Percentiles rank a stretch among this genome's conserved stretches.
Conservation (phyloP, 2,888 invertebrate genomes). For the Drosophila anomalipes region DNA sequence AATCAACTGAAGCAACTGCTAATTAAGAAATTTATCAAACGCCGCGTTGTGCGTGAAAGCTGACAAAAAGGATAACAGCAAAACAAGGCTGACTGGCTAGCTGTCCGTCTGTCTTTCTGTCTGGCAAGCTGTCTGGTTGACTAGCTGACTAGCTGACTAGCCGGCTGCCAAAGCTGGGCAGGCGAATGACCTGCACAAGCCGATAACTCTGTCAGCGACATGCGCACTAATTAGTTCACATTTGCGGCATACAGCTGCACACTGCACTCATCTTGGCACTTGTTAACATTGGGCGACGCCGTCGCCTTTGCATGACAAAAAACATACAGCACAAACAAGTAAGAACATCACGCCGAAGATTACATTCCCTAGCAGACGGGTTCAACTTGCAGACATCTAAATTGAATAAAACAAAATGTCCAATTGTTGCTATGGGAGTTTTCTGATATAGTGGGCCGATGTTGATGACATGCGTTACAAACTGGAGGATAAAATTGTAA, state of each 20-base stretch:
- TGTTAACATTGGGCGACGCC: constrained; percentile 64
- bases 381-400: not conserved
- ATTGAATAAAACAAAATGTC: not conserved
- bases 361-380: not conserved
- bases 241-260: constrained; percentile 63
- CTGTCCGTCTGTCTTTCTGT: not conserved
- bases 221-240: constrained; percentile 79
- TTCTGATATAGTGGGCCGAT: not conserved
- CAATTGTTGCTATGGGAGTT: not conserved
- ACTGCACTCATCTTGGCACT: constrained; percentile 68
- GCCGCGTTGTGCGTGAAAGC: constrained; percentile 55
- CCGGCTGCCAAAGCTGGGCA: too few species aligned
- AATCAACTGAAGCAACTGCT: constrained; percentile 66
- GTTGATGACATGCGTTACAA: not conserved
- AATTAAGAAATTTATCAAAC: constrained; percentile 76
- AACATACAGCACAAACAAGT: not conserved
- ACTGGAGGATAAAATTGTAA: not conserved
- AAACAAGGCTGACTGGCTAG: constrained; percentile 7
- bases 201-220: constrained; percentile 75
- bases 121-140: not conserved
- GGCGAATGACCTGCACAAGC: not conserved
- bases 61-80: constrained; percentile 66
- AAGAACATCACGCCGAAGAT: not conserved
- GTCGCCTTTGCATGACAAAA: constrained; percentile 23
- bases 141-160: constrained; percentile 1